Evolutionary conservation across 2,113 vertebrate species (phyloP).

Genomic region (Cisticola juncidis): DNA sequence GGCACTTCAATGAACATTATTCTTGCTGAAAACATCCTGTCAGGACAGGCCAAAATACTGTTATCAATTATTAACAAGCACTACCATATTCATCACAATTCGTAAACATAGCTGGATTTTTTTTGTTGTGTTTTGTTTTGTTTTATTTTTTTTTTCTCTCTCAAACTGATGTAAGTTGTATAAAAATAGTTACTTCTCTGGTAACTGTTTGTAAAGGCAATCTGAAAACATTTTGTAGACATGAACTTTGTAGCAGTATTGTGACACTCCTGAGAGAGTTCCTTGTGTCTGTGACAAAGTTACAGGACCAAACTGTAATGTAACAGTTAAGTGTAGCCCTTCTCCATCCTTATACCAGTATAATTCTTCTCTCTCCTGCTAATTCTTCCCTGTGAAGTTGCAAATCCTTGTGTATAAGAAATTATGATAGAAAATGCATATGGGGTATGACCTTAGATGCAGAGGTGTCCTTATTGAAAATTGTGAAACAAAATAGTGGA

Average conservation of each 20-base stretch:
- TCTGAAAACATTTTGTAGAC: background rate
- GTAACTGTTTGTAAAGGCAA: background rate
- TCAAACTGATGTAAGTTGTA: background rate
- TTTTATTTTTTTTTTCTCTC: background rate
- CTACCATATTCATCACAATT: conserved; percentile 13
- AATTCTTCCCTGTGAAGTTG: background rate
- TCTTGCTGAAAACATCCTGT: conserved; percentile 61
- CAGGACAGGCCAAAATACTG: conserved; percentile 53
- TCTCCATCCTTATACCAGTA: background rate
- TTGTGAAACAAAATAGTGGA: background rate
- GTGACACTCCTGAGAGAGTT: background rate
- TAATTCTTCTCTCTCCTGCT: background rate
- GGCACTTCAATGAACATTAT: conserved; percentile 59
- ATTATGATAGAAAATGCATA: background rate
- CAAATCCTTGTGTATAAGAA: background rate
- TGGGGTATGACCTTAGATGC: background rate
- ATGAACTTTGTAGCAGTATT: background rate
- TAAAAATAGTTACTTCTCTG: conserved; percentile 33
- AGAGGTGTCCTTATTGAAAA: background rate
- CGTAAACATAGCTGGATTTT: conserved; percentile 32
- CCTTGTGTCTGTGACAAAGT: background rate
- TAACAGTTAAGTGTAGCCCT: background rate
- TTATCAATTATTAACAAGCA: conserved; percentile 64
- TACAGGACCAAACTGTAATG: background rate
- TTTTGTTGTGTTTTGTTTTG: background rate